Evolutionary conservation across 2,888 invertebrate species (phyloP), one percentile per base, ranked within the genome.

Genomic region (Corythucha ciliata): DNA sequence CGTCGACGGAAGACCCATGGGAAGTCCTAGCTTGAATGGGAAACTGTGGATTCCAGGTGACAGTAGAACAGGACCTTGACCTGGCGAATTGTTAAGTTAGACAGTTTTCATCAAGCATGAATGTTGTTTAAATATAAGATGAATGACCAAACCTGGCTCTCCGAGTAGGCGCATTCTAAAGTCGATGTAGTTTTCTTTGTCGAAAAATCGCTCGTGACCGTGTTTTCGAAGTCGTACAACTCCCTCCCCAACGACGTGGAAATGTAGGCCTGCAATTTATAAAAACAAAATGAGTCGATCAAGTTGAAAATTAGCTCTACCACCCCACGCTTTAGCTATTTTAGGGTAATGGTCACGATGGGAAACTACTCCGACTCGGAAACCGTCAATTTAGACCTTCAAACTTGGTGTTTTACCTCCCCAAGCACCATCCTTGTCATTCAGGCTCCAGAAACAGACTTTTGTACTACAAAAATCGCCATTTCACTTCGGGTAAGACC

Each of bases 11-110:
- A 92, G 70, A 1, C 91, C 92, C 63, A 88, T 74, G 0, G 92
- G 92, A 34, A 92, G 72, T 3, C 92, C 92, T 54, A 92, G 70
- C 70, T 92, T 92, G 68, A 92, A 92, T 3, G 92, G 92, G 68
- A 92, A 92, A 68, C 90, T 90, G 73, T 92, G 92, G 63, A 92
- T 91, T 44, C 92, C 92, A 0, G 91, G 90, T 3, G 91, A 91
- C 44, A 92, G 69, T 21, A 89, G 73, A 46, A 89, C 82, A 37
- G 88, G 77, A 16, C 84, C 82, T 66, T 89, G 85, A 61, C 88
- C 90, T 79, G 71, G 48, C 60, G 60, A 61, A 61, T 36, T 36
- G 36, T 16, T n/a, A 16, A 16, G 14, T 36, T 36, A 36, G 7
- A 36, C 18, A 36, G 6, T 36, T 36, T n/a, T 36, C 18, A 16